A percentile compares a stretch with the other conserved stretches of the same genome.
Evolutionary conservation across 2,113 vertebrate species (phyloP).

Genomic region (Hyperoodon ampullatus): DNA sequence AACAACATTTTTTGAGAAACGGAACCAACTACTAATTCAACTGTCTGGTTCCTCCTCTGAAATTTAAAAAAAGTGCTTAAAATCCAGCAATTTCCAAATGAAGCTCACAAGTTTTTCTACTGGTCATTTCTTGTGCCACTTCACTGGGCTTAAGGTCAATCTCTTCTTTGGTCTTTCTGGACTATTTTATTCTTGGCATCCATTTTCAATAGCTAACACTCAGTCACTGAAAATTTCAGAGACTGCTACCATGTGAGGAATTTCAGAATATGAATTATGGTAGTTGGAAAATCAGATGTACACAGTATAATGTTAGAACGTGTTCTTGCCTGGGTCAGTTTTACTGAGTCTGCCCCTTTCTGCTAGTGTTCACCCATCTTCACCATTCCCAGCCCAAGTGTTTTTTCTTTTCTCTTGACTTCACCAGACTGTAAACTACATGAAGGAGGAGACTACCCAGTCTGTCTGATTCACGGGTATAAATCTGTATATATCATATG

Average conservation of each 20-base stretch:
- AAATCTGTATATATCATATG: slow-evolving; percentile 24
- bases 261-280: slow-evolving; percentile 31
- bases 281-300: slow-evolving; percentile 39
- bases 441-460: background rate
- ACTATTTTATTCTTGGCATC: slow-evolving; percentile 16
- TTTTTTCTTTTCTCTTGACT: background rate
- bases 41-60: slow-evolving; percentile 6
- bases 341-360: background rate
- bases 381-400: background rate
- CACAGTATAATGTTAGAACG: background rate
- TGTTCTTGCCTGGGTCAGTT: background rate
- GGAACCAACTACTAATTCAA: background rate
- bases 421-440: background rate
- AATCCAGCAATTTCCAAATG: slow-evolving; percentile 36
- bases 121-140: slow-evolving; percentile 24
- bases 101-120: slow-evolving; percentile 25
- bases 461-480: background rate
- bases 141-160: background rate
- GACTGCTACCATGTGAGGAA: background rate
- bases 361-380: background rate
- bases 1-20: background rate
- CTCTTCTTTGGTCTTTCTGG: background rate
- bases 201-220: slow-evolving; percentile 20
- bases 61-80: background rate
- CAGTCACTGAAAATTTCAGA: slow-evolving; percentile 28